Percentiles rank a stretch among this genome's conserved stretches.
Evolutionary conservation across 2,888 invertebrate genomes (phyloP).

Genomic region (Caprella mutica): DNA sequence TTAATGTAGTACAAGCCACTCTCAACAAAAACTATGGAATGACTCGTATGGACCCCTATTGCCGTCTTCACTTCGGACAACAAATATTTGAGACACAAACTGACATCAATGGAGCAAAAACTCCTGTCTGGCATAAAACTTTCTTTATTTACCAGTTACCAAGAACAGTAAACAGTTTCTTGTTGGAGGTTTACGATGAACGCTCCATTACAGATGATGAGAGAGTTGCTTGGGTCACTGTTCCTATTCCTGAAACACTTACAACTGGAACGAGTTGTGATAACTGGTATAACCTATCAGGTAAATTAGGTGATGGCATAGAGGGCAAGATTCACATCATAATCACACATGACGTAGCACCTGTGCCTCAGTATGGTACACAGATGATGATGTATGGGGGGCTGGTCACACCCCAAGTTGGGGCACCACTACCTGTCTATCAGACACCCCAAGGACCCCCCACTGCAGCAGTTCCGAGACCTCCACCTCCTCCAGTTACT

Average conservation of each 20-base stretch:
- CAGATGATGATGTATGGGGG: conserved; percentile 20
- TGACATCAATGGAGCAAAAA: conserved; percentile 85
- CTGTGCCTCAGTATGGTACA: neutral
- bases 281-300: conserved; percentile 86
- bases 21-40: conserved; percentile 88
- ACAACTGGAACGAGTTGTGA: conserved; percentile 69
- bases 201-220: conserved; percentile 94
- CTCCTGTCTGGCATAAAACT: conserved; percentile 90
- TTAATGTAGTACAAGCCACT: conserved; percentile 25
- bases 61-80: conserved; percentile 80
- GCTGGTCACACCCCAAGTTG: conserved; percentile 14
- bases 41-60: conserved; percentile 93
- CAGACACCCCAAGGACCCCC: neutral
- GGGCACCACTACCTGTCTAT: conserved; percentile 16
- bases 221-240: conserved; percentile 72
- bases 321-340: conserved; percentile 90
- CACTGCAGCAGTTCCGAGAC: conserved; percentile 3
- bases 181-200: conserved; percentile 92
- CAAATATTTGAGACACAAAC: conserved; percentile 92
- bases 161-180: conserved; percentile 73
- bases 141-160: conserved; percentile 82
- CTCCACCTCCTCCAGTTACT: conserved; percentile 8
- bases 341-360: conserved; percentile 55
- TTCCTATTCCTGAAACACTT: conserved; percentile 25
- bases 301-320: conserved; percentile 85